Evolutionary conservation across 2,113 vertebrate species (phyloP), one percentile per base, ranked within the genome.

Genomic region (Tenebrosternarchus preto): DNA sequence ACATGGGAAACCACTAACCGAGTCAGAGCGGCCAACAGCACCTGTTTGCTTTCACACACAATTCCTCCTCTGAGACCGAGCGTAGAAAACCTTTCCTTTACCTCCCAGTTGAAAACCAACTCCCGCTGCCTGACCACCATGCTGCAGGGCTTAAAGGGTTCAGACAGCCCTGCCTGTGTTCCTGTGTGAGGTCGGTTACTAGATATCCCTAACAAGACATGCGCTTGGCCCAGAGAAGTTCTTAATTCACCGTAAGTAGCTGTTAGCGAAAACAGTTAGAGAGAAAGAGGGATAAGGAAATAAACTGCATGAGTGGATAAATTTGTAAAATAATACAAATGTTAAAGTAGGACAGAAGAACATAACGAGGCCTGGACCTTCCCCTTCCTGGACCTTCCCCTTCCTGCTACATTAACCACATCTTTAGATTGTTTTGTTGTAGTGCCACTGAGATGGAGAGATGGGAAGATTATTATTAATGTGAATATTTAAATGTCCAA

Each of bases 21-120:
- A 76, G 39, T 63, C 77, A 75, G 56, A 2, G 24, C 17, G 46
- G 61, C 63, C 71, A 73, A 16, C 16, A 71, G 72, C 67, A 84
- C 82, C 78, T 84, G 82, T 80, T 80, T 77, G 59, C 68, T 84
- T 83, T 80, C 59, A 69, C 56, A 22, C 71, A 76, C 60, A 77
- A 84, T 76, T 75, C 20, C 31, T 81, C 56, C 73, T 61, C 36
- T 8, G 73, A 81, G 73, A 76, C 61, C 57, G 19, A 68, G 43
- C 0, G 9, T 12, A 50, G 15, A 15, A 7, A 7, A 50, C 7
- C 36, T 7, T 9, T 43, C 61, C 50, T 75, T 68, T 81, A 76
- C 55, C 63, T 76, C 60, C 60, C 80, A 24, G 64, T 60, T 74
- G 63, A 76, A 46, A 73, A 17, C 4, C 19, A 60, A 39, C 74